Base-by-base conservation (phyloP, 2,888 invertebrate species). In the Chesias legatella region DNA sequence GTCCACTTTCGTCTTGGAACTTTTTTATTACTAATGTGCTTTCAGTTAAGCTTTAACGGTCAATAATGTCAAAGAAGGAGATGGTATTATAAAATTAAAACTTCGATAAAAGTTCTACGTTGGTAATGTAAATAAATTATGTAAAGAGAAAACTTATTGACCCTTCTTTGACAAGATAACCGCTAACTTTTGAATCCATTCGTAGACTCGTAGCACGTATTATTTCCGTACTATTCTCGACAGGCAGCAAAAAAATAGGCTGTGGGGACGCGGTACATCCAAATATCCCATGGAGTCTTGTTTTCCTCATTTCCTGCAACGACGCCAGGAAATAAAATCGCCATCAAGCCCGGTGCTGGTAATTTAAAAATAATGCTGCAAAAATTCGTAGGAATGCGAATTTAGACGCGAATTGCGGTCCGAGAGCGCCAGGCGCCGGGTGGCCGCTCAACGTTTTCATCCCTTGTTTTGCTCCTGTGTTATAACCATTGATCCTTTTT, bases 361-460 rank as follows among this genome's bases (percentile, higher is more conserved):
- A 84, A 84, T 84, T 84, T 80, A 74, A 81, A 82, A 80, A 81
- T 81, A 83, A 85, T 79, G 76, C 73, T 67, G 73, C 76, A 78
- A 80, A 80, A 80, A 79, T 77, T 72, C 69, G 73, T 63, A 59
- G 73, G 67, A 73, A 75, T 75, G 71, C 51, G 77, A 72, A 67
- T 78, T 75, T 64, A 61, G 67, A 68, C 63, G 71, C 67, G 73
- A 76, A 82, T 79, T 81, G 80, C 75, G 73, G 69, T 71, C 63
- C 41, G 60, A 51, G 44, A 37, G 60, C 51, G 59, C 55, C 60
- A 60, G 70, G 71, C 72, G 67, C 69, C 67, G 63, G 59, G 43
- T 60, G 60, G 37, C 37, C 50, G 38, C 40, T 45, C 30, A 24
- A 30, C 30, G 46, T 35, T 38, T 32, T 22, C 33, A 33, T 34